Evolutionary conservation across 2,113 vertebrate genomes (phyloP), one percentile per base, ranked within the genome.

Genomic region (Daphoenositta chrysoptera): DNA sequence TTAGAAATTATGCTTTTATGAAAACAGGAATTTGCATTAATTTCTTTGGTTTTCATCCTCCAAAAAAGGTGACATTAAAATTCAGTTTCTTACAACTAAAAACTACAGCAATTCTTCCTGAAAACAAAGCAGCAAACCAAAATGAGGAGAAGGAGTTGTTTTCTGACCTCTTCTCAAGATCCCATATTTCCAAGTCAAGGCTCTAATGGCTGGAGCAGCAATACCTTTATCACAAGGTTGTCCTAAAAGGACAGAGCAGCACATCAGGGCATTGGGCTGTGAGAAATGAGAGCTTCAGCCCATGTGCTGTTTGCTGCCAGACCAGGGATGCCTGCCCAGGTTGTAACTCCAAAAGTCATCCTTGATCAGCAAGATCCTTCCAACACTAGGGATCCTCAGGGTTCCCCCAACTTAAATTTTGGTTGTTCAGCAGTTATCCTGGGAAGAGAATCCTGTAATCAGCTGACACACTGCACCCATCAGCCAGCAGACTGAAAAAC

Each of bases 401-500:
- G 8, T 17, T 61, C 3, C 8, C 21, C 5, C 31, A 50, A 14
- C 3, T 42, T 35, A 20, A 20, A 33, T 48, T 73, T 48, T 65
- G 19, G 22, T 60, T 56, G 31, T 21, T 72, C 58, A 71, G 35
- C 9, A 47, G 23, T 79, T 70, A 27, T 7, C 14, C 30, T 44
- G 19, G 11, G 50, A 84, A 69, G 10, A 77, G 11, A 18, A 47
- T 8, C 4, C 70, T 4, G 1, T 47, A 50, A 64, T 61, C 26
- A 30, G 17, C 35, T 50, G 33, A 40, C 8, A 23, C 0, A 0
- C 22, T 60, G 14, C 0, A 0, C 18, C 56, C 42, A 23, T 31
- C 37, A 79, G 22, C 15, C 8, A 2, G 19, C 11, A 64, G 31
- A 27, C 13, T 73, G 35, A 80, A 87, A 81, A 80, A 58, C 51